Percentiles rank a stretch among this genome's conserved stretches.
These are phyloP conservation scores for Leptopilina drosophilae DNA, from an alignment of 2,888 invertebrate genomes.

Conservation along the genomic window DNA sequence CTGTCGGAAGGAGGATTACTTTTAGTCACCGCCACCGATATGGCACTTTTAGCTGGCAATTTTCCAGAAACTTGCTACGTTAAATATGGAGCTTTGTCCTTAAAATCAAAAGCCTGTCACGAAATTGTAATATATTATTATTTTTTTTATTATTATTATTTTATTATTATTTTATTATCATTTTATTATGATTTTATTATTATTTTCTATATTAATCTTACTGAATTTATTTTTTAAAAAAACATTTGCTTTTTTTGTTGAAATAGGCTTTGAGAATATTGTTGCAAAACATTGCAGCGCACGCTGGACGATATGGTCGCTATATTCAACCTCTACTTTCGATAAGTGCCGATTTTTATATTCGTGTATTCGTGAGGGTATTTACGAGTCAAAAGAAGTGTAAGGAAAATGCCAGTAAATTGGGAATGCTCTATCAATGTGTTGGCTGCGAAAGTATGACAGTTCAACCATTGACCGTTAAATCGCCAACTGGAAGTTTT, in stretches of 20 bases:
- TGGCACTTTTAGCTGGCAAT: conserved; percentile 97
- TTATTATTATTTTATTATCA: too few relatives aligned
- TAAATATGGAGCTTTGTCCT: conserved; percentile 95
- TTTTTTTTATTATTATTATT: neutral
- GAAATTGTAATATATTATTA: conserved; percentile 86
- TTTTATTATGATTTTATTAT: too few relatives aligned
- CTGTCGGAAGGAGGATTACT: conserved; percentile 90
- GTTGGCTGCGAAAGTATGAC: conserved; percentile 90
- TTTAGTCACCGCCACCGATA: conserved; percentile 97
- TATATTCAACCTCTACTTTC: conserved; percentile 95
- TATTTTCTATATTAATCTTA: too few relatives aligned
- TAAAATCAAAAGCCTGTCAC: conserved; percentile 92
- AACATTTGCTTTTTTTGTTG: neutral
- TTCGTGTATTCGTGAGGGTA: conserved; percentile 93
- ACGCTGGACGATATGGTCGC: conserved; percentile 94
- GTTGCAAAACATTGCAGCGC: conserved; percentile 91
- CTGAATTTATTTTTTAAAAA: too few relatives aligned
- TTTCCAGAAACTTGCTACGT: conserved; percentile 94
- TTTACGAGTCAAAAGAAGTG: conserved; percentile 89
- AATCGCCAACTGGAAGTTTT: conserved; percentile 80
- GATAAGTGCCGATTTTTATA: conserved; percentile 97
- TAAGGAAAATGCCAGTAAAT: conserved; percentile 91
- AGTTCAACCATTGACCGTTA: conserved; percentile 86
- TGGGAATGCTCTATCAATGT: conserved; percentile 93
- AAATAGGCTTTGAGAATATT: conserved; percentile 92